phyloP scores from a whole-genome alignment of 2,888 invertebrate genomes.

The Lasioglossum lativentre region DNA sequence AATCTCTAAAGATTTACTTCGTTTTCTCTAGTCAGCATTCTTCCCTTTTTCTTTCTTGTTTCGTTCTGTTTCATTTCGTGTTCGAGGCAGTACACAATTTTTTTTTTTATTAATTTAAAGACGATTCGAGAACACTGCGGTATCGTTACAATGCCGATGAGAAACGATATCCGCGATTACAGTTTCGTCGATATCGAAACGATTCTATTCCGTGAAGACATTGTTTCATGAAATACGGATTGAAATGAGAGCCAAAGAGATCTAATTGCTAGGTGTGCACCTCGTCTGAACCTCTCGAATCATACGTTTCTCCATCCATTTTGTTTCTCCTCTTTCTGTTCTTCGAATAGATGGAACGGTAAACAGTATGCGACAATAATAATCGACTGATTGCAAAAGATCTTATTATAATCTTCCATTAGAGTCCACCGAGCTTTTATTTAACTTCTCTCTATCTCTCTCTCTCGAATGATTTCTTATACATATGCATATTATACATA shows the following conservation, averaged over 20 bases:
- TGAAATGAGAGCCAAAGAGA: neutral
- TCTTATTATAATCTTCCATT: neutral
- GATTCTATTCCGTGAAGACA: neutral
- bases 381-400: constrained; percentile 22
- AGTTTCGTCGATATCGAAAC: neutral
- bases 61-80: neutral
- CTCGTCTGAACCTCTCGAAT: too few relatives aligned
- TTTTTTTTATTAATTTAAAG: too few relatives aligned
- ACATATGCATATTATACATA: neutral
- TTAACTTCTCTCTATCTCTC: neutral
- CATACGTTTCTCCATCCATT: neutral
- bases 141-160: neutral
- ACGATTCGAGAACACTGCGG: neutral
- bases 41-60: constrained; percentile 3
- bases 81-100: too few relatives aligned
- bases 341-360: neutral
- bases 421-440: neutral
- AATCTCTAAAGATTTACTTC: constrained; percentile 27
- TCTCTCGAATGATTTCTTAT: neutral
- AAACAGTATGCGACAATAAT: constrained; percentile 47
- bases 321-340: neutral
- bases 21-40: neutral
- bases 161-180: neutral
- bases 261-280: constrained; percentile 31
- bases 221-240: neutral